Evolutionary conservation across 1,140 invertebrate species (phyloP).

Genomic region (Pseudomyrmex dendroicus): DNA sequence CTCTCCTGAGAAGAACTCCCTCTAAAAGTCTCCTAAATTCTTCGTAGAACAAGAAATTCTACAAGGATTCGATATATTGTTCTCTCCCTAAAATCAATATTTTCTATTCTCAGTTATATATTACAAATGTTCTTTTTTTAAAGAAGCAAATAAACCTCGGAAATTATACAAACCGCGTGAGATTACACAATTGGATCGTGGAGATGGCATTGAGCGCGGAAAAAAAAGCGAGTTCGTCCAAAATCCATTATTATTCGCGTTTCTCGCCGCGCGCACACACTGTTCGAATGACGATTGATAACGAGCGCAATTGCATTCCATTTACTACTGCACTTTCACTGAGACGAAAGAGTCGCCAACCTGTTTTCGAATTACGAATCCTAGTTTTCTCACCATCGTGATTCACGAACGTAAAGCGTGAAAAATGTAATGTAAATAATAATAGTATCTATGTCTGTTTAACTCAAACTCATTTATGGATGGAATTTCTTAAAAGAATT

Average conservation of each 20-base stretch:
- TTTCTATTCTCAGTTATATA: not conserved
- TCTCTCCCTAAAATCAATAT: not conserved
- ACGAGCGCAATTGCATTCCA: constrained; percentile 40
- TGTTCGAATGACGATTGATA: constrained; percentile 48
- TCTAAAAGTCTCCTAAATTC: not conserved
- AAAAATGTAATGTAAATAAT: not conserved
- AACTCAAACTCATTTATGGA: too few species aligned
- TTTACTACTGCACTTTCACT: constrained; percentile 54
- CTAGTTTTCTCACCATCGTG: constrained; percentile 36
- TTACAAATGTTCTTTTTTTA: too few species aligned
- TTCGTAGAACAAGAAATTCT: too few species aligned
- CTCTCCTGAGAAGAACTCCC: too few species aligned
- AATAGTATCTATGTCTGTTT: not conserved
- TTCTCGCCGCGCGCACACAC: not conserved
- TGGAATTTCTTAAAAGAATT: too few species aligned
- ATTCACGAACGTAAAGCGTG: constrained; percentile 27
- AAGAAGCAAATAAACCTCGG: too few species aligned
- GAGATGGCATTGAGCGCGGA: too few species aligned
- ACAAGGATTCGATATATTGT: too few species aligned
- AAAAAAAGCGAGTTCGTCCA: not conserved
- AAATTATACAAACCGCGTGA: too few species aligned
- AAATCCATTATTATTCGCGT: constrained; percentile 31
- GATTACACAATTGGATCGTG: too few species aligned
- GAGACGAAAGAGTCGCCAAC: constrained; percentile 54
- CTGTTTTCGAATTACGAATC: constrained; percentile 54